A percentile compares a stretch with the other conserved stretches of the same genome.
These are phyloP conservation scores for Ambastaia sidthimunki DNA, from an alignment of 2,797 vertebrate species.

Conservation along the genomic window DNA sequence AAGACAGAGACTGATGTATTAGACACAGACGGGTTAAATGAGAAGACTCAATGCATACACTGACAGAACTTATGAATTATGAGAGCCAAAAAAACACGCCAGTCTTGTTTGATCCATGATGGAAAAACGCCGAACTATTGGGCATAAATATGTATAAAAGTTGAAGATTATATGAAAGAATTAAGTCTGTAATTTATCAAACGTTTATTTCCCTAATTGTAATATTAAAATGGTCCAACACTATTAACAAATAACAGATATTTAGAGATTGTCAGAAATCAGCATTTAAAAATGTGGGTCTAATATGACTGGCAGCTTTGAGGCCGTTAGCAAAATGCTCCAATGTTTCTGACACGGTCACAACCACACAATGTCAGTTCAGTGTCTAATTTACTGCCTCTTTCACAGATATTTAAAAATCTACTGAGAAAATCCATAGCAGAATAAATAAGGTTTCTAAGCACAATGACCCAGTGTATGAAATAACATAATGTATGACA, in stretches of 20 bases:
- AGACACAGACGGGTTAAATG: conserved; percentile 7
- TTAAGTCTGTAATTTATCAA: conserved; percentile 25
- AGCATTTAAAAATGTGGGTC: conserved; percentile 25
- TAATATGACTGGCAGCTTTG: conserved; percentile 10
- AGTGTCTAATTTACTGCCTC: neutral
- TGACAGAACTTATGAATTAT: neutral
- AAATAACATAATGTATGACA: neutral
- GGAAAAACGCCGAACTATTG: neutral
- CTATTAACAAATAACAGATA: conserved; percentile 35
- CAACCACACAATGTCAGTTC: neutral
- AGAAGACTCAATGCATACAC: neutral
- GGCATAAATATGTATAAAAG: too few species aligned
- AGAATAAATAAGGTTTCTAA: conserved; percentile 3
- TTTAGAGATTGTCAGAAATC: conserved; percentile 57
- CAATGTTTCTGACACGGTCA: neutral
- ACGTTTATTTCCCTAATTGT: conserved; percentile 6
- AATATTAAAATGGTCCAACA: conserved; percentile 19
- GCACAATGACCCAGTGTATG: conserved; percentile 1
- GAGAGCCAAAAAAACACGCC: conserved; percentile 18
- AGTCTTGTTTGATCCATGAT: conserved; percentile 21
- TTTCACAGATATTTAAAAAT: conserved; percentile 19
- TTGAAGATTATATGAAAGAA: neutral
- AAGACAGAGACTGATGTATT: conserved; percentile 11
- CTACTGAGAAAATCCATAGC: neutral
- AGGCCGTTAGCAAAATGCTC: neutral